Conservation (phyloP, 1,140 invertebrate species). For the Neuroterus valhalla region DNA sequence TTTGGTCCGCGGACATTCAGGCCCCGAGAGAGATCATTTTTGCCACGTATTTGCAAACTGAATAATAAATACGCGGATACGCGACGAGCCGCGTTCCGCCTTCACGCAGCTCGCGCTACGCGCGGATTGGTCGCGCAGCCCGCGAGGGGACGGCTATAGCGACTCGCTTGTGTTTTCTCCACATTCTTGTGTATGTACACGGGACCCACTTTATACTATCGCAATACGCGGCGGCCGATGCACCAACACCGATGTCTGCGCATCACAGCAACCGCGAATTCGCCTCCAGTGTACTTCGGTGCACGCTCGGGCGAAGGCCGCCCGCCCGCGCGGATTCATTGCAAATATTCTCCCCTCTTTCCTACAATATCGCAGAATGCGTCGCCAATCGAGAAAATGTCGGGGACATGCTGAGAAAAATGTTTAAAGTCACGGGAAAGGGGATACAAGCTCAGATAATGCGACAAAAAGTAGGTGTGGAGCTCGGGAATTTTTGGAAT, state of each 20-base stretch:
- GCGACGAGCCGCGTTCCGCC: conserved; percentile 73
- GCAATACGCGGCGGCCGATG: conserved; percentile 43
- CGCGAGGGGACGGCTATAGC: conserved; percentile 70
- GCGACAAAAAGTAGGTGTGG: conserved; percentile 22
- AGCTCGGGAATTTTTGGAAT: conserved; percentile 26
- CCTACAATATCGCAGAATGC: conserved; percentile 12
- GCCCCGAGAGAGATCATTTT: conserved; percentile 71
- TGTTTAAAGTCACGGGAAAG: background rate
- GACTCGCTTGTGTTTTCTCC: conserved; percentile 59
- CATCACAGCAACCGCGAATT: conserved; percentile 18
- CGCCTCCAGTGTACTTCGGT: background rate
- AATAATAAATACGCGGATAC: conserved; percentile 74
- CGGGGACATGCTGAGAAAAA: conserved; percentile 12
- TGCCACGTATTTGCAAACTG: conserved; percentile 75
- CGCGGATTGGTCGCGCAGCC: conserved; percentile 71
- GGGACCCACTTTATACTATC: conserved; percentile 64
- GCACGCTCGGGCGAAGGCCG: conserved; percentile 2
- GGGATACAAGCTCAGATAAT: conserved; percentile 11
- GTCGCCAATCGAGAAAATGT: conserved; percentile 22
- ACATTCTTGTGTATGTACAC: conserved; percentile 51
- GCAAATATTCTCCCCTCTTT: background rate
- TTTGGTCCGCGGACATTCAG: conserved; percentile 43
- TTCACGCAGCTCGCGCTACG: conserved; percentile 72
- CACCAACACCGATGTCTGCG: conserved; percentile 41
- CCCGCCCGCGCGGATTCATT: conserved; percentile 27